Conservation (phyloP, 2,113 vertebrate species). For the Acanthisitta chloris region DNA sequence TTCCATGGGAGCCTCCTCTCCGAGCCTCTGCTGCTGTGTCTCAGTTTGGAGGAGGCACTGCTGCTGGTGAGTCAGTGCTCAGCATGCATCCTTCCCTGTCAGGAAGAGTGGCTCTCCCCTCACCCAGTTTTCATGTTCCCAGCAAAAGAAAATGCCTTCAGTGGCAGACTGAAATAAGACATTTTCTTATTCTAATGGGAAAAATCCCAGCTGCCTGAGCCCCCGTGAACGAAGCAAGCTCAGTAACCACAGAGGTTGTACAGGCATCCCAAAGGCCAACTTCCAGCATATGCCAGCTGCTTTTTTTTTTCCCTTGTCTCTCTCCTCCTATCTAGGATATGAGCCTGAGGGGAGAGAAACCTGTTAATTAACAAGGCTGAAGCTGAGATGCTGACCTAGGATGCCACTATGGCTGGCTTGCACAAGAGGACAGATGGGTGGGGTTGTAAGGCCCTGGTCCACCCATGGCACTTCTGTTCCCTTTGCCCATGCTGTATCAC, state of each 20-base stretch:
- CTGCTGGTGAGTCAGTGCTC: background rate
- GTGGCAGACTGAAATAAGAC: background rate
- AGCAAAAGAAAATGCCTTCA: background rate
- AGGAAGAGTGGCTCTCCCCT: background rate
- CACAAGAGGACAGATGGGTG: background rate
- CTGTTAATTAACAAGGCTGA: background rate
- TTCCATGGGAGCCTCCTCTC: background rate
- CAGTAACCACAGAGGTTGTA: fast-evolving
- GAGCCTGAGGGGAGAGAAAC: background rate
- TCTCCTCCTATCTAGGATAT: too few relatives aligned
- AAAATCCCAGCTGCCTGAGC: background rate
- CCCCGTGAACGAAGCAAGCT: fast-evolving
- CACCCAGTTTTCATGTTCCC: background rate
- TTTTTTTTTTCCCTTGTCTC: background rate
- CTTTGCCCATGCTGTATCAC: fast-evolving
- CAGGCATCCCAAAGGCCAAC: background rate
- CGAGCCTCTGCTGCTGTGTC: background rate
- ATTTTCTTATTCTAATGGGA: background rate
- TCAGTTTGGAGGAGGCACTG: background rate
- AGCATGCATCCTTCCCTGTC: background rate
- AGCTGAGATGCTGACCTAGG: background rate
- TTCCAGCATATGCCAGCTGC: background rate
- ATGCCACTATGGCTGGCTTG: background rate
- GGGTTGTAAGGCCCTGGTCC: too few relatives aligned
- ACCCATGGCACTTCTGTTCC: background rate